Conservation (phyloP, 2,888 invertebrate species). For the Heterodera filipjevi region DNA sequence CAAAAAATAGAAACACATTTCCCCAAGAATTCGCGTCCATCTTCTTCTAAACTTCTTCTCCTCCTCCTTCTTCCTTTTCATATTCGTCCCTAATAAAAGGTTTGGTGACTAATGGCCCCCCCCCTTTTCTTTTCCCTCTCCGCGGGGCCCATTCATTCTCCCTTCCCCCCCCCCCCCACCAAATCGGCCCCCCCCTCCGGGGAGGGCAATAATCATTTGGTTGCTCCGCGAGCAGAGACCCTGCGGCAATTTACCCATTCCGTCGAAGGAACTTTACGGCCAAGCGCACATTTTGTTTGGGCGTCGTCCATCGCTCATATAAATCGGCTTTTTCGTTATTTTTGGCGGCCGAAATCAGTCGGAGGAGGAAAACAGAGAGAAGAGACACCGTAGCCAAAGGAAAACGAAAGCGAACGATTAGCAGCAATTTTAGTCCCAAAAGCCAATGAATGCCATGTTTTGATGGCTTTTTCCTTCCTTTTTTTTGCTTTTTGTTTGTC, state of each 20-base stretch:
- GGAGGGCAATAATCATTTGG: conserved; percentile 3
- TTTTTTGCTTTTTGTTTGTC: too few relatives aligned
- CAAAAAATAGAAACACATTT: conserved; percentile 7
- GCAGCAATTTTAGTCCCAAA: too few relatives aligned
- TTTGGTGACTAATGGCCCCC: conserved; percentile 4
- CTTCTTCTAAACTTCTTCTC: too few relatives aligned
- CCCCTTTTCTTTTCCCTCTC: too few relatives aligned
- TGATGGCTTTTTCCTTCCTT: too few relatives aligned
- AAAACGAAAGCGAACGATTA: background rate
- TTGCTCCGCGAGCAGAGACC: background rate
- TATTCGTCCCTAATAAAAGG: background rate
- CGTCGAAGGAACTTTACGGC: background rate
- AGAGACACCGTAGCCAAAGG: background rate
- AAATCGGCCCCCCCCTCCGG: background rate
- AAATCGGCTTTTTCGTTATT: conserved; percentile 7
- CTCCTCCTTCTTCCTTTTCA: background rate
- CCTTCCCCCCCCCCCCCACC: background rate
- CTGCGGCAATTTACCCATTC: conserved; percentile 7
- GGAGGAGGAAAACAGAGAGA: too few relatives aligned
- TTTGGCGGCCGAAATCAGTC: background rate
- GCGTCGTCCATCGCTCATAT: conserved; percentile 6
- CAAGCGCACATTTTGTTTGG: background rate
- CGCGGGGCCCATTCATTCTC: background rate
- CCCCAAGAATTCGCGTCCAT: background rate
- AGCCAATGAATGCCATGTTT: too few relatives aligned